These are phyloP conservation scores for Tyto alba DNA, from an alignment of 2,113 vertebrate species.

Conservation along the genomic window DNA sequence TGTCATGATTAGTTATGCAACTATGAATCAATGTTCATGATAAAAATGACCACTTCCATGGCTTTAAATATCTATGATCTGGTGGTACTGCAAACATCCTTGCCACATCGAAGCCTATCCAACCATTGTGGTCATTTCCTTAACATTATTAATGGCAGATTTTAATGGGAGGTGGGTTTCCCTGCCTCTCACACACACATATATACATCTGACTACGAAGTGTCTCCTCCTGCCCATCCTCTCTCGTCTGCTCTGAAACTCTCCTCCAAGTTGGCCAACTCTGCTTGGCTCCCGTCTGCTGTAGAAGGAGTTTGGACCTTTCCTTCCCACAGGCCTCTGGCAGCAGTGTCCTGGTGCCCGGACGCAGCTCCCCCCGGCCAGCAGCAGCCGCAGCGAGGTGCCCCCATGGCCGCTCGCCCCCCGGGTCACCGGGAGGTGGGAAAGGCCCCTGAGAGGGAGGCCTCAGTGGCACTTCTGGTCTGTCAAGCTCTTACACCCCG, in stretches of 20 bases:
- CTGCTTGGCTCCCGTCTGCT: neutral
- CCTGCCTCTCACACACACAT: neutral
- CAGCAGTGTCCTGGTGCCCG: neutral
- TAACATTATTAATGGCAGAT: neutral
- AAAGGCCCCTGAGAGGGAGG: neutral
- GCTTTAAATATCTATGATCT: conserved; percentile 29
- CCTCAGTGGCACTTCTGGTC: fast-evolving
- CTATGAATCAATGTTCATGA: conserved; percentile 70
- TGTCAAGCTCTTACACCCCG: neutral
- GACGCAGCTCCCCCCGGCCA: fast-evolving
- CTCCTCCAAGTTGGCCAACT: neutral
- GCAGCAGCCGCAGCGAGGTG: neutral
- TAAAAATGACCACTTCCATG: conserved; percentile 63
- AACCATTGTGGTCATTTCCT: neutral
- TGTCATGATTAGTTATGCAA: conserved; percentile 77
- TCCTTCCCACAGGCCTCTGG: neutral
- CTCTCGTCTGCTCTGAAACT: neutral
- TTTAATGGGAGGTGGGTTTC: neutral
- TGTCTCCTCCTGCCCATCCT: neutral
- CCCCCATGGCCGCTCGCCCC: fast-evolving
- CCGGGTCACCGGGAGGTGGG: neutral
- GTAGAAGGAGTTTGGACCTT: neutral
- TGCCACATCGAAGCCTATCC: neutral
- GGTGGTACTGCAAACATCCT: conserved; percentile 1
- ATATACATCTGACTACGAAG: neutral